A percentile compares a stretch with the other conserved stretches of the same genome.
Evolutionary conservation across 1,140 invertebrate species (phyloP).

Genomic region (Lethrus apterus): DNA sequence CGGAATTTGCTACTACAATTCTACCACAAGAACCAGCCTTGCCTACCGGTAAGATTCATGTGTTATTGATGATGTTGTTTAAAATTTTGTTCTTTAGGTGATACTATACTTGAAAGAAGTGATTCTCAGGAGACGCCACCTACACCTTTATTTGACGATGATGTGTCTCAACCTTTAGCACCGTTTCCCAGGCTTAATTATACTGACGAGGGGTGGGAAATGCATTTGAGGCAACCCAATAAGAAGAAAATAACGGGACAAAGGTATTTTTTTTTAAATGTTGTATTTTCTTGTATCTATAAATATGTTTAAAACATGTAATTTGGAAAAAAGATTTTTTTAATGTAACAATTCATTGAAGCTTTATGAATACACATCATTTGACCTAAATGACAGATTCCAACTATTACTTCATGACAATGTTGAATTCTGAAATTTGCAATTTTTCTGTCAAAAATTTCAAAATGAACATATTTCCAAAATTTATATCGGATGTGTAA

Average conservation of each 20-base stretch:
- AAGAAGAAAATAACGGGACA: constrained; percentile 98
- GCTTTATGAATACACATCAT: too few species aligned
- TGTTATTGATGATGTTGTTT: too few species aligned
- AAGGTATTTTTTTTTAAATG: constrained; percentile 42
- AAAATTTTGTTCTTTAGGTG: constrained; percentile 5
- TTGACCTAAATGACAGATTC: too few species aligned
- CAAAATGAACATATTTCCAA: too few species aligned
- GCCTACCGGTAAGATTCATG: constrained; percentile 29
- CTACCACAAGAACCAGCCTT: constrained; percentile 22
- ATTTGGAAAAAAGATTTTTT: too few species aligned
- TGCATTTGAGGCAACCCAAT: constrained; percentile 91
- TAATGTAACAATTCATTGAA: too few species aligned
- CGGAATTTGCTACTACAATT: constrained; percentile 44
- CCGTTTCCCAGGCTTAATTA: constrained; percentile 80
- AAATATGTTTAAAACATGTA: neutral
- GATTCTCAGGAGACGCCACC: constrained; percentile 76
- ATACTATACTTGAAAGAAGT: constrained; percentile 40
- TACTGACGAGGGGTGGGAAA: constrained; percentile 87
- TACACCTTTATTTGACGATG: constrained; percentile 91
- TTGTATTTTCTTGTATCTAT: neutral
- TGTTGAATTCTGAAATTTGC: too few species aligned
- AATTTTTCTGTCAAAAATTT: too few species aligned
- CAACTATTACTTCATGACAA: too few species aligned
- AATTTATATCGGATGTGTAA: too few species aligned
- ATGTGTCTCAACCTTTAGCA: constrained; percentile 86